Evolutionary conservation across 2,888 invertebrate species (phyloP), one percentile per base, ranked within the genome.

Genomic region (Thymelicus sylvestris): DNA sequence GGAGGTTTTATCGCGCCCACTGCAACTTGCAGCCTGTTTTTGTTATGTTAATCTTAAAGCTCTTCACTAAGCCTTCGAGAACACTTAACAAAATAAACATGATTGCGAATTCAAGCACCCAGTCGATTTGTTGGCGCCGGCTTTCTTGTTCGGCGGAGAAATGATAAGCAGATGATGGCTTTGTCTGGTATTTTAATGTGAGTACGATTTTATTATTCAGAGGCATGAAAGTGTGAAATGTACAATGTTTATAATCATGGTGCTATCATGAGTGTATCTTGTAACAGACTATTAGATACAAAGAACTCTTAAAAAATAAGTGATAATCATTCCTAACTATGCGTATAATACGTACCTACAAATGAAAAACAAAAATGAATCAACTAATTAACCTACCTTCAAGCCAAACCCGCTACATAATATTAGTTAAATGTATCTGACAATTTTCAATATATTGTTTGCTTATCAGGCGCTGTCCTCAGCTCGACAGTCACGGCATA

Each of bases 11-110:
- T 87, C 84, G 86, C 78, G 81, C 78, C 81, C 82, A 77, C 83
- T 88, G 88, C 88, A 89, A 84, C 85, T 83, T 87, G 86, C 87
- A 91, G 89, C 90, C 88, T 87, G 79, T 77, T 79, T 88, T 88
- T 87, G 86, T 76, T 88, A 86, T 86, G 86, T 85, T 87, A 89
- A 90, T 91, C 88, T 87, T 83, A 81, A 85, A 86, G 83, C 83
- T 81, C 78, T 83, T 84, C 84, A 81, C 86, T 84, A 84, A 83
- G 79, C 83, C 85, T 85, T 86, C 83, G 86, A 87, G 85, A 90
- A 88, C 83, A 85, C 79, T 84, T 81, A 81, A 85, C 81, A 81
- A 84, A 80, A 81, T 77, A 75, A 72, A 71, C 74, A 66, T 62
- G 67, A 73, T 71, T 72, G 73, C 73, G 61, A 65, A 71, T 71